Conservation (phyloP, 2,797 vertebrate species). For the Menidia menidia region DNA sequence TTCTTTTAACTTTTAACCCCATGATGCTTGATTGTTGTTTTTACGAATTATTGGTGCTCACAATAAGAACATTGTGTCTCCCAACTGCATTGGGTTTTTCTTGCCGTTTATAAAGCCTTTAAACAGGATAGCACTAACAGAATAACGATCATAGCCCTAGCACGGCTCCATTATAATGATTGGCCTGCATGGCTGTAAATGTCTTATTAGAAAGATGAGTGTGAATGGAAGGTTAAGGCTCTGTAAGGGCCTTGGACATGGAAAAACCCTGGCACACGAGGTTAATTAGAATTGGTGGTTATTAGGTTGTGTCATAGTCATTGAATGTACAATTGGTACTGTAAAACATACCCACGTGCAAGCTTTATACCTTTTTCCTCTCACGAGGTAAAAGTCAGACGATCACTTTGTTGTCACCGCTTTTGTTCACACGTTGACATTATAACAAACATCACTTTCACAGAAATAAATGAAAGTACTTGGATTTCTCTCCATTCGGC, state of each 20-base stretch:
- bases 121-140: conserved; percentile 36
- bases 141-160: conserved; percentile 19
- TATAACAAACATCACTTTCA: background rate
- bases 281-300: conserved; percentile 45
- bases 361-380: background rate
- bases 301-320: conserved; percentile 33
- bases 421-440: background rate
- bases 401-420: background rate
- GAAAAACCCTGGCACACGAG: conserved; percentile 40
- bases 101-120: conserved; percentile 50
- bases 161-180: conserved; percentile 70
- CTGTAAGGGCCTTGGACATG: conserved; percentile 44
- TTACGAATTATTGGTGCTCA: background rate
- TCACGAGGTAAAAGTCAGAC: background rate
- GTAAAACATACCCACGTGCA: background rate
- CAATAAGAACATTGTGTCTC: conserved; percentile 29
- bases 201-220: conserved; percentile 52
- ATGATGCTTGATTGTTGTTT: background rate
- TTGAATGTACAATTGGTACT: background rate
- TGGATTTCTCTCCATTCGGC: conserved; percentile 1
- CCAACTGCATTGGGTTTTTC: conserved; percentile 25
- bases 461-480: conserved; percentile 6
- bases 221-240: conserved; percentile 47
- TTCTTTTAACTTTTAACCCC: too few species aligned
- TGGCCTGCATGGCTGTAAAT: conserved; percentile 54